Evolutionary conservation across 1,140 invertebrate species (phyloP), one percentile per base, ranked within the genome.

Genomic region (Chelonus insularis): DNA sequence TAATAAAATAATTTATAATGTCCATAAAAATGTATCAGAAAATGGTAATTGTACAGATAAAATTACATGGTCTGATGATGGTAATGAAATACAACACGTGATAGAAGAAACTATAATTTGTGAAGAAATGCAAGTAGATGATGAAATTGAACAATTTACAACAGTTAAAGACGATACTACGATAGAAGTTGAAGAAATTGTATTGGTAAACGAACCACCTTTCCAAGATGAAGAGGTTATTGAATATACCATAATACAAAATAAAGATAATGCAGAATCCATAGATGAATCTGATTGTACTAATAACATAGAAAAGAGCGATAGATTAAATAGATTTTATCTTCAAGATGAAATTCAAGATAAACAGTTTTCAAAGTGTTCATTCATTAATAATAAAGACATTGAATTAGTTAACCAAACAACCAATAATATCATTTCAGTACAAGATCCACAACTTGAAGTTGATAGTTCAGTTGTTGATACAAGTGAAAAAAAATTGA

Each of bases 61-160:
- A n/a, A n/a, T n/a, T n/a, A n/a, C n/a, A n/a, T n/a, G n/a, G n/a
- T n/a, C n/a, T n/a, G n/a, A n/a, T n/a, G n/a, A n/a, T n/a, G n/a
- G n/a, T n/a, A n/a, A n/a, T n/a, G 20, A 20, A n/a, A 14, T n/a
- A 3, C 77, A 76, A 21, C 72, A 75, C 23, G 69, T 80, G 4
- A 73, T 76, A 47, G 79, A 82, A 56, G 80, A 82, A 55, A 80
- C 78, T 0, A 74, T 81, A 50, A 77, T 81, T 32, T 81, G 77
- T 23, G 77, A 80, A 51, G 77, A 76, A 39, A 78, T 82, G 77
- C 77, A 81, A 29, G 70, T 79, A 0, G 74, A 77, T 57, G 68
- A 50, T 18, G 65, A 71, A 18, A n/a, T n/a, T n/a, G n/a, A 47
- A 51, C 20, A 45, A 62, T 5, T 68, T 25, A 64, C 25, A 41